These are phyloP conservation scores for Idaea aversata DNA, from an alignment of 2,888 invertebrate species.

Conservation along the genomic window DNA sequence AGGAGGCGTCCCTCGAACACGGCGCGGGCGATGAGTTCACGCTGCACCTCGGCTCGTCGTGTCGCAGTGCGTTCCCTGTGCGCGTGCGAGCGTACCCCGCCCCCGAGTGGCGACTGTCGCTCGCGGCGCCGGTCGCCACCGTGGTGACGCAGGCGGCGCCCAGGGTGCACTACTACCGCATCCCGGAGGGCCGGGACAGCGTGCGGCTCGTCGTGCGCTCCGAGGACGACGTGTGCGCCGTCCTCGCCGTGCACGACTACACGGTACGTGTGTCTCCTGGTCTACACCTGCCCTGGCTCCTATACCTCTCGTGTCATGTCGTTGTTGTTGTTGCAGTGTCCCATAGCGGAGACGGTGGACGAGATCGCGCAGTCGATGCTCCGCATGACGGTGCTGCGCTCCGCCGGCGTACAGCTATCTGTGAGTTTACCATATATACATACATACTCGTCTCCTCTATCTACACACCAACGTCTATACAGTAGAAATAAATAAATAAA, in stretches of 20 bases:
- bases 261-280: no score
- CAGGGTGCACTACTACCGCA: constrained; percentile 51
- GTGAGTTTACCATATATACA: constrained; percentile 33
- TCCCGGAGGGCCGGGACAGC: constrained; percentile 43
- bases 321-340: constrained; percentile 53
- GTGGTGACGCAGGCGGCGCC: constrained; percentile 47
- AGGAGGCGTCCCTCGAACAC: constrained; percentile 13
- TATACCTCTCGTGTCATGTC: no score
- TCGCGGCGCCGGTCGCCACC: constrained; percentile 11
- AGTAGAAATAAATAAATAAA: no score
- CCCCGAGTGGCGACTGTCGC: constrained; percentile 45
- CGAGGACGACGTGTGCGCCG: constrained; percentile 58
- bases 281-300: no score
- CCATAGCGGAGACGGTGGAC: constrained; percentile 51
- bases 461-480: no score
- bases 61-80: constrained; percentile 40
- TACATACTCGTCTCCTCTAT: no score
- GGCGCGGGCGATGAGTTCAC: constrained; percentile 49
- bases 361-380: constrained; percentile 35
- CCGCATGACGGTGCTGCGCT: constrained; percentile 61
- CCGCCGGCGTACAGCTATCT: constrained; percentile 60
- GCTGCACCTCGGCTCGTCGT: constrained; percentile 62
- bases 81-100: constrained; percentile 43
- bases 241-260: constrained; percentile 59
- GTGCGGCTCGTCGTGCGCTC: constrained; percentile 59